Percentiles rank a stretch among this genome's conserved stretches.
Conservation (phyloP, 2,888 invertebrate species). For the Gisinianus flammeolus region DNA sequence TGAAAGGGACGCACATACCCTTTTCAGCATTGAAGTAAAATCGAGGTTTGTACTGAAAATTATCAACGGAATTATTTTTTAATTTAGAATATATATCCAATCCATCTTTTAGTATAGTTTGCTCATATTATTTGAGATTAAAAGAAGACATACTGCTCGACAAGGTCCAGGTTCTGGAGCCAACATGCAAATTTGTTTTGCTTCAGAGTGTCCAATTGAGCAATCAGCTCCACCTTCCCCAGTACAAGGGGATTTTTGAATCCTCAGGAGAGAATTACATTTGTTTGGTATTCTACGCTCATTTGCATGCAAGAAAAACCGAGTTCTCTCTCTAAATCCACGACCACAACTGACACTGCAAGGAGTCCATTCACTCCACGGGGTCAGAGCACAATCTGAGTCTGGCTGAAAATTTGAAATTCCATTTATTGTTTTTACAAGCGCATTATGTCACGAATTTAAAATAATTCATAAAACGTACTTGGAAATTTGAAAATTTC, state of each 20-base stretch:
- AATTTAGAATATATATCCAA: neutral
- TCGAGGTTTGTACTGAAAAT: constrained; percentile 61
- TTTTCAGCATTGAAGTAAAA: constrained; percentile 65
- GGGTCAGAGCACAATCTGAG: constrained; percentile 71
- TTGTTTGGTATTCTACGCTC: constrained; percentile 67
- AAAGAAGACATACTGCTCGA: constrained; percentile 60
- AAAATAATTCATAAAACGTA: neutral
- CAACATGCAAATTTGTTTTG: constrained; percentile 68
- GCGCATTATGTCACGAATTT: neutral
- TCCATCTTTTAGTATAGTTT: neutral
- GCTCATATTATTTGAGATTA: neutral
- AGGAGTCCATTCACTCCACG: constrained; percentile 91
- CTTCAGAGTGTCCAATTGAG: constrained; percentile 74
- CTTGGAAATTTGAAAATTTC: neutral
- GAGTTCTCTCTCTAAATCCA: constrained; percentile 72
- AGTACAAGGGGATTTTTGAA: constrained; percentile 77
- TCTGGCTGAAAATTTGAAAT: constrained; percentile 28
- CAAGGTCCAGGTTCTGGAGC: constrained; percentile 65
- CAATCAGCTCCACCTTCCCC: constrained; percentile 69
- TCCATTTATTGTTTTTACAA: neutral
- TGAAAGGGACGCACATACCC: constrained; percentile 65
- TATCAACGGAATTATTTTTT: constrained; percentile 34
- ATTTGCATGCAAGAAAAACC: constrained; percentile 73
- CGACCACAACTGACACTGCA: constrained; percentile 85
- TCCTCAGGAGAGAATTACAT: constrained; percentile 74